Conservation (phyloP, 2,113 vertebrate species). For the Tragelaphus imberbis region DNA sequence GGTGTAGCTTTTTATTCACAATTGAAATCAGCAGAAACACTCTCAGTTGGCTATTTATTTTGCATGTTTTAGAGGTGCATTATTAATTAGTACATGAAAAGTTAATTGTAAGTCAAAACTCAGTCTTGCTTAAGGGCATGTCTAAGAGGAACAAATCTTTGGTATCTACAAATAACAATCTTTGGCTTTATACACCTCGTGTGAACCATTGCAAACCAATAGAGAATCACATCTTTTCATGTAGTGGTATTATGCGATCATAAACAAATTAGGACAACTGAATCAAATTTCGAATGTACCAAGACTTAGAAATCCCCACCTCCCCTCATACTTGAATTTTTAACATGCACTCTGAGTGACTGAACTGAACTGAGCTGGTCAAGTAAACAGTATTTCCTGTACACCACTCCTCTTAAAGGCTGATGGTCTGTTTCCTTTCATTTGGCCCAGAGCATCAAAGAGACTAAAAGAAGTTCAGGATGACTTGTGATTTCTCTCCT, state of each 20-base stretch:
- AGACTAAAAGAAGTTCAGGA: slow-evolving; percentile 85
- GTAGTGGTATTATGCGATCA: slow-evolving; percentile 75
- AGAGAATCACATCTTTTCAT: slow-evolving; percentile 76
- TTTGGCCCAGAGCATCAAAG: slow-evolving; percentile 87
- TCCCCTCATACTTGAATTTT: slow-evolving; percentile 75
- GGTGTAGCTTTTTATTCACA: background rate
- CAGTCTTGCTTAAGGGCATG: slow-evolving; percentile 46
- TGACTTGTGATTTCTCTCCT: slow-evolving; percentile 88
- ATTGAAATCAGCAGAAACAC: background rate
- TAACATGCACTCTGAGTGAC: slow-evolving; percentile 67
- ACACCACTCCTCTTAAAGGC: slow-evolving; percentile 72
- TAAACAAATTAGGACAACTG: slow-evolving; percentile 78
- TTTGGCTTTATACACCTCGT: slow-evolving; percentile 66
- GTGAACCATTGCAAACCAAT: slow-evolving; percentile 73
- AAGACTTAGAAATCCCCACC: slow-evolving; percentile 74
- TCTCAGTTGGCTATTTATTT: background rate
- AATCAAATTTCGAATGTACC: slow-evolving; percentile 81
- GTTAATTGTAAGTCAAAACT: slow-evolving; percentile 12
- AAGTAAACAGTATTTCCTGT: slow-evolving; percentile 72
- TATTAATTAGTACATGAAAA: slow-evolving; percentile 34
- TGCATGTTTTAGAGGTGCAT: background rate
- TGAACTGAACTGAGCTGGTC: background rate
- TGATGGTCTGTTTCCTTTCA: slow-evolving; percentile 83
- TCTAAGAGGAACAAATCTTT: slow-evolving; percentile 54
- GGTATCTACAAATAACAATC: slow-evolving; percentile 55